These are phyloP conservation scores for Porites cylindrica DNA, from an alignment of 92 coral and sea anemone species.

Conservation along the genomic window DNA sequence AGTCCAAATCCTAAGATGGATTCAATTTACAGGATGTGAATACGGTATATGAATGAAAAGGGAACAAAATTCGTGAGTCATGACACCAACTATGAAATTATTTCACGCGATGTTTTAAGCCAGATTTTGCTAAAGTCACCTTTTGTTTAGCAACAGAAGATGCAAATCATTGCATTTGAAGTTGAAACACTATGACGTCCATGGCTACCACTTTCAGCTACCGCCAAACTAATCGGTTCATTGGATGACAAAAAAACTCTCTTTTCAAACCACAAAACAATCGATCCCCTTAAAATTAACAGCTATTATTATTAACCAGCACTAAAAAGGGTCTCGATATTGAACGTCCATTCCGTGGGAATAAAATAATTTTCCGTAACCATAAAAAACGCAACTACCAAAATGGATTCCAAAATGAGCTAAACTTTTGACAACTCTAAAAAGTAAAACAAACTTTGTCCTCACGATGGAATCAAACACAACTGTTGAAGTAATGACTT, in stretches of 20 bases:
- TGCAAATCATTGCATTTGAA: neutral
- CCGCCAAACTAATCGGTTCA: neutral
- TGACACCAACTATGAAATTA: too few species aligned
- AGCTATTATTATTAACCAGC: neutral
- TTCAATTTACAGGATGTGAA: too few species aligned
- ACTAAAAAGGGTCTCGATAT: neutral
- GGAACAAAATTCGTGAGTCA: neutral
- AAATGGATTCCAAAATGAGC: neutral
- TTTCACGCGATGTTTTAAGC: too few species aligned
- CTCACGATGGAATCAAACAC: too few species aligned
- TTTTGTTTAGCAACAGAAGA: neutral
- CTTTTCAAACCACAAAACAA: constrained; percentile 1
- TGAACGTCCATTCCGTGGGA: neutral
- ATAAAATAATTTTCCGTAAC: neutral
- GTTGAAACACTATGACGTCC: neutral
- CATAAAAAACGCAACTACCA: neutral
- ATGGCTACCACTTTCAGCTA: neutral
- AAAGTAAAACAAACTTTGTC: neutral
- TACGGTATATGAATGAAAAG: too few species aligned
- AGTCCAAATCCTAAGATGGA: too few species aligned
- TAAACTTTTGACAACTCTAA: neutral
- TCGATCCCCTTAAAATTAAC: neutral
- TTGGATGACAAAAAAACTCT: neutral
- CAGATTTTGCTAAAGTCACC: neutral
- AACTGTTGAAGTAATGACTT: too few species aligned